Evolutionary conservation across 2,797 vertebrate species (phyloP).

Genomic region (Halcyon chelicuti): DNA sequence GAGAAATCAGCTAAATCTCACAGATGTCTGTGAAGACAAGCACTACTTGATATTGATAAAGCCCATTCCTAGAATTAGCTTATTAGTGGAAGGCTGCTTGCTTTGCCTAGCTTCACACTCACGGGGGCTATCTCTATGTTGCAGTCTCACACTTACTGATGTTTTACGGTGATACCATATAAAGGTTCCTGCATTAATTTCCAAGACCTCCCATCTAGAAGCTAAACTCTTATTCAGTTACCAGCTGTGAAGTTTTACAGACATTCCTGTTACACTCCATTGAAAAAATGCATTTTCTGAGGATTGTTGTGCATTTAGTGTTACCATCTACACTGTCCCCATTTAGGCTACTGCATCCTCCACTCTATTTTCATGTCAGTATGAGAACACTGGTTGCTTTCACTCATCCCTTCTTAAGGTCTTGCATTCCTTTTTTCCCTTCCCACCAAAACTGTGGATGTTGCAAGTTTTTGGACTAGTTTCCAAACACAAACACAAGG

Average conservation of each 20-base stretch:
- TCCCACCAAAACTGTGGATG: neutral
- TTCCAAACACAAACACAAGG: neutral
- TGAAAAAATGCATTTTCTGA: neutral
- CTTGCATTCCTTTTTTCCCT: neutral
- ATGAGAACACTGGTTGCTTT: neutral
- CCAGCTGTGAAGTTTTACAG: neutral
- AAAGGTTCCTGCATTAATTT: neutral
- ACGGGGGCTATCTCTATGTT: neutral
- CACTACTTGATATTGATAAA: too few species aligned
- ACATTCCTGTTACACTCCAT: neutral
- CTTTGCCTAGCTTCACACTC: neutral
- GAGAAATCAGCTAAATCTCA: too few species aligned
- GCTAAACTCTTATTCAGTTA: neutral
- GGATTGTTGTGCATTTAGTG: neutral
- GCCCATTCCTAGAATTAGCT: neutral
- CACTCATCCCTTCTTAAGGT: neutral
- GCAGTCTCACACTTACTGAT: neutral
- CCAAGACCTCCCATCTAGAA: neutral
- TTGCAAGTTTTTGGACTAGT: neutral
- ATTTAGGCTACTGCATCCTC: neutral
- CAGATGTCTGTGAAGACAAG: too few species aligned
- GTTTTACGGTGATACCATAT: neutral
- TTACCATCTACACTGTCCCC: neutral
- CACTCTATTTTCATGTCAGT: neutral
- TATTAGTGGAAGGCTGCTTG: neutral